Evolutionary conservation across 2,888 invertebrate genomes (phyloP), one percentile per base, ranked within the genome.

Genomic region (Venusia cambrica): DNA sequence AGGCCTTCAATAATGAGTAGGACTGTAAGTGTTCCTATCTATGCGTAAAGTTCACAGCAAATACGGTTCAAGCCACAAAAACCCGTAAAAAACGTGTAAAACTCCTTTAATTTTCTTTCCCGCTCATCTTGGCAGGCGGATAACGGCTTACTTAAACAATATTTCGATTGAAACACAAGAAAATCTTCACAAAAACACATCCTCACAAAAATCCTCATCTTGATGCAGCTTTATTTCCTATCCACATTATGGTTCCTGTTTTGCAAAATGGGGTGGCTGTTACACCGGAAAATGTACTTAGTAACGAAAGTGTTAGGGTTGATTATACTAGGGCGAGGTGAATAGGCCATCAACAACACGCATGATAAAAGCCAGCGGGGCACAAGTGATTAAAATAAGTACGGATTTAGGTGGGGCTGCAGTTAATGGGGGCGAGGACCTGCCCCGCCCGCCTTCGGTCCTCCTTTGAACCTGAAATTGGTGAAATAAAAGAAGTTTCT

Each of bases 331-430:
- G 47, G 39, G 38, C 48, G 40, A 29, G 14, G 28, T 18, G 38
- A 32, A 45, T 38, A 48, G 59, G 51, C 67, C 60, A 73, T 73
- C 68, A 71, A 66, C 57, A 62, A 65, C 73, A 73, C 71, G 70
- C 71, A 73, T 77, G 75, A 78, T 77, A 74, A 71, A 72, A 71
- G 70, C 67, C 72, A 69, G 71, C 68, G 64, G 76, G 72, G 69
- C 59, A 65, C 67, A 62, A 73, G 78, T 78, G 81, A 81, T 81
- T 81, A 81, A 81, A 80, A 78, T 80, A 78, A 80, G 78, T 74
- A 73, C 67, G 77, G 76, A 78, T 79, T 79, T 77, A 73, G 79
- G 78, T 62, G 78, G 71, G 76, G 76, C 67, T 60, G 54, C 60
- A 58, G 65, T 57, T 68, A 69, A 71, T 67, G 62, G 69, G 57